Base-by-base conservation (phyloP, 2,113 vertebrate species). In the Rafetus swinhoei region DNA sequence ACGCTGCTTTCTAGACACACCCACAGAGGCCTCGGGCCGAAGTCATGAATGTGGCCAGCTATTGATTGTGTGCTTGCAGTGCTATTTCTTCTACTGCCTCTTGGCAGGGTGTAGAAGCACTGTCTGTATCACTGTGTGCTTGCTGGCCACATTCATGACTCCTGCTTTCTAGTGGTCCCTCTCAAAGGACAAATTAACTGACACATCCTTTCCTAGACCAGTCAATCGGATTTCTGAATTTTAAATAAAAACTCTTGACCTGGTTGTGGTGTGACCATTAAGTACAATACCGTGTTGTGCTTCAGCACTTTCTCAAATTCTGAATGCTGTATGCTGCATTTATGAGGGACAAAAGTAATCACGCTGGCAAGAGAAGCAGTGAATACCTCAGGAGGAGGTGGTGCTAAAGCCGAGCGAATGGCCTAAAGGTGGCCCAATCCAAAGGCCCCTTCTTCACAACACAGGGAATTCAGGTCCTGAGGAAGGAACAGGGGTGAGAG, bases 61-160 rank as follows among this genome's bases (percentile, higher is more conserved):
- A 77, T 10, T 50, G 74, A 24, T 39, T 39, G 18, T 39, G 39
- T 45, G 35, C 22, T 50, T 25, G 39, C 24, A 39, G 22, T 77
- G 39, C 39, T 77, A 50, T 77, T 77, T 50, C 39, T 50, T 9
- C 22, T 35, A 24, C 35, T 50, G 39, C 74, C 45, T 18, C 19
- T 77, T 45, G 74, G 14, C 35, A 45, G 11, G 15, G 39, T 13
- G 24, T 25, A 22, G 39, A 50, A 77, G 19, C 21, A 15, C 74
- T 77, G 22, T 50, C 25, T 77, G 39, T 22, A 50, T 77, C 39
- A 25, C 22, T 14, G 39, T 76, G 7, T 53, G 60, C 0, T 0
- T 14, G 50, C 88, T 69, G 81, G 56, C 62, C 56, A 3, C 0
- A 0, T 39, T 32, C 10, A 62, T 59, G 59, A 3, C 0, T 10